phyloP scores from a whole-genome alignment of 2,888 invertebrate species.

The Hanleya hanleyi region DNA sequence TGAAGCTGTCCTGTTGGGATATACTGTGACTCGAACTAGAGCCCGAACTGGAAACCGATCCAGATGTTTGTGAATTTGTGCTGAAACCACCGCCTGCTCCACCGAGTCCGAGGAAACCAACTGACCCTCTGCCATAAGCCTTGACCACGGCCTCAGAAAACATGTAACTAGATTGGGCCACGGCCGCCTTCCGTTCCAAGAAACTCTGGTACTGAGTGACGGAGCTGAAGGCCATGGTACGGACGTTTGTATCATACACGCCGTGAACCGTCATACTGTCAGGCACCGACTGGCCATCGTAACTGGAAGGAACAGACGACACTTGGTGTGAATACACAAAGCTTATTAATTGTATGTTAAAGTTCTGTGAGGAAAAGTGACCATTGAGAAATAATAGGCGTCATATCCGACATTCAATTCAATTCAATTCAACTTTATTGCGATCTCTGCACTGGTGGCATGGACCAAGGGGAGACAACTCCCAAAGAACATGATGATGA shows the following conservation, averaged over 20 bases:
- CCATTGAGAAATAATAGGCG: too few species aligned
- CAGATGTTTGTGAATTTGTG: neutral
- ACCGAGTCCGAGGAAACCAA: constrained; percentile 2
- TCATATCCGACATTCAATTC: too few species aligned
- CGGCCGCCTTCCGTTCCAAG: constrained; percentile 20
- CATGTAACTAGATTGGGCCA: constrained; percentile 25
- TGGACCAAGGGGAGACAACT: too few species aligned
- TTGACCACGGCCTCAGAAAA: constrained; percentile 9
- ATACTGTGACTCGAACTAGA: neutral
- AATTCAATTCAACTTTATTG: too few species aligned
- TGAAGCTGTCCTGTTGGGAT: neutral
- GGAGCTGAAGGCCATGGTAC: constrained; percentile 26
- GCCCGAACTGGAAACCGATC: neutral
- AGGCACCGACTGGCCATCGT: constrained; percentile 18
- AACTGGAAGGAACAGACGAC: constrained; percentile 6
- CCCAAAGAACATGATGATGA: too few species aligned
- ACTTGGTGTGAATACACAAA: too few species aligned
- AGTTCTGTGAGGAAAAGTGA: too few species aligned
- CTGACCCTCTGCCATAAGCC: neutral
- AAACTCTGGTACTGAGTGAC: constrained; percentile 19
- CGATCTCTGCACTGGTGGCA: too few species aligned
- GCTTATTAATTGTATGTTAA: too few species aligned
- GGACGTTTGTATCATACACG: constrained; percentile 29
- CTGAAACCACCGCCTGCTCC: constrained; percentile 9
- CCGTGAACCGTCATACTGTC: constrained; percentile 31